Conservation (phyloP, 2,888 invertebrate species). For the Rhingia rostrata region DNA sequence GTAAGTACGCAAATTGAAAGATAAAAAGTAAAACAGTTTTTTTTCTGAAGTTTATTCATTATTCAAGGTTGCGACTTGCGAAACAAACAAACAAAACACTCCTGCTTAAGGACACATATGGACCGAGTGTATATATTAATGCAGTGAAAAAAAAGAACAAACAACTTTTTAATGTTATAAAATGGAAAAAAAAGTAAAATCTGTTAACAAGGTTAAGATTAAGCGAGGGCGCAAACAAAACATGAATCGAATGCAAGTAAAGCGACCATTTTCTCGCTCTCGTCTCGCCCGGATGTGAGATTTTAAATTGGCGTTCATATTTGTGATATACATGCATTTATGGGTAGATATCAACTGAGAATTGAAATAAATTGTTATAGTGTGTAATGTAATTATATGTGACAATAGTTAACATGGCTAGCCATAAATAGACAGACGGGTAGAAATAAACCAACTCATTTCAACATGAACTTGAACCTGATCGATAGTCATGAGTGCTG, state of each 20-base stretch:
- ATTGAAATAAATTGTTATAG: conserved; percentile 30
- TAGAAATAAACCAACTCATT: conserved; percentile 5
- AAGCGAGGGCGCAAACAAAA: conserved; percentile 38
- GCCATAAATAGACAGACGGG: conserved; percentile 14
- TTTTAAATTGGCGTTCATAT: conserved; percentile 21
- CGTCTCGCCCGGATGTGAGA: conserved; percentile 6
- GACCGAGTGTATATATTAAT: neutral
- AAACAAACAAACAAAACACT: conserved; percentile 19
- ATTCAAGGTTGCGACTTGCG: conserved; percentile 28
- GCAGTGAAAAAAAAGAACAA: conserved; percentile 13
- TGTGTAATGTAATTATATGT: conserved; percentile 40
- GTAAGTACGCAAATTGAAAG: conserved; percentile 5
- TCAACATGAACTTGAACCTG: conserved; percentile 49
- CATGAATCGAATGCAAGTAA: conserved; percentile 27
- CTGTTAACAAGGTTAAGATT: conserved; percentile 39
- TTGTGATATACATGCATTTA: conserved; percentile 1
- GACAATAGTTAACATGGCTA: conserved; percentile 21
- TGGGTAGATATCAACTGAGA: conserved; percentile 2
- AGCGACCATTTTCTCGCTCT: neutral
- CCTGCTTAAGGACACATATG: conserved; percentile 38
- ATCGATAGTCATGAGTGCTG: conserved; percentile 12
- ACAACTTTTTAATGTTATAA: conserved; percentile 29
- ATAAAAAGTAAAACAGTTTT: conserved; percentile 20
- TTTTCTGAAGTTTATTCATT: neutral
- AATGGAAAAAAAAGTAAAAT: conserved; percentile 39